Percentiles rank a stretch among this genome's conserved stretches.
These are phyloP conservation scores for Hycleus cichorii DNA, from an alignment of 1,140 invertebrate genomes.

Conservation along the genomic window DNA sequence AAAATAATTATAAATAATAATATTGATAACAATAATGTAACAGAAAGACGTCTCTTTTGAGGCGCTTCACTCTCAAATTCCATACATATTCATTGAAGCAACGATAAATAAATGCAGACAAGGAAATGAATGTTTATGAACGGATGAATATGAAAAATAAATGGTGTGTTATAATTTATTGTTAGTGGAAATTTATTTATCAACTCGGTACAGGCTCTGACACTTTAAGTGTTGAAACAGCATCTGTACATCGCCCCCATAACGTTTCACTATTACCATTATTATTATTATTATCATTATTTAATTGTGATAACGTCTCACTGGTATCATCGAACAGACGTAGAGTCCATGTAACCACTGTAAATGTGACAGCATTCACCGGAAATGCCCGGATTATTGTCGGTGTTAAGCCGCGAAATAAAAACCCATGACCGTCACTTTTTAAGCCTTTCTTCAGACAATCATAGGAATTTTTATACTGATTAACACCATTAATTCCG, in stretches of 20 bases:
- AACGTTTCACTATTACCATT: slow-evolving; percentile 2
- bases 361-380: slow-evolving; percentile 85
- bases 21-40: too few species aligned
- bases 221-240: slow-evolving; percentile 13
- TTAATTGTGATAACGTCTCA: not conserved
- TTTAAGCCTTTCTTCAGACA: slow-evolving; percentile 62
- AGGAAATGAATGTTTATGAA: too few species aligned
- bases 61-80: too few species aligned
- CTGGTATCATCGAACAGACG: slow-evolving; percentile 31
- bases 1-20: too few species aligned
- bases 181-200: not conserved
- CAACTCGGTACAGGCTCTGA: slow-evolving; percentile 8
- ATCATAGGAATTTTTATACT: slow-evolving; percentile 61
- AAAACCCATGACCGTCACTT: slow-evolving; percentile 58
- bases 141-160: too few species aligned
- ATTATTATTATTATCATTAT: not conserved
- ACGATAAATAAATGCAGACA: too few species aligned
- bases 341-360: slow-evolving; percentile 72
- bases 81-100: too few species aligned
- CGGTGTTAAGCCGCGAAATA: slow-evolving; percentile 65
- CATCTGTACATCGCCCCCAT: slow-evolving; percentile 13
- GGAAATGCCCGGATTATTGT: slow-evolving; percentile 81
- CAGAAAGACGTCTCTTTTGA: too few species aligned
- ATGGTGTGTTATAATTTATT: too few species aligned
- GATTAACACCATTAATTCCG: slow-evolving; percentile 41